Conservation (phyloP, 2,113 vertebrate species). For the Monopterus albus region DNA sequence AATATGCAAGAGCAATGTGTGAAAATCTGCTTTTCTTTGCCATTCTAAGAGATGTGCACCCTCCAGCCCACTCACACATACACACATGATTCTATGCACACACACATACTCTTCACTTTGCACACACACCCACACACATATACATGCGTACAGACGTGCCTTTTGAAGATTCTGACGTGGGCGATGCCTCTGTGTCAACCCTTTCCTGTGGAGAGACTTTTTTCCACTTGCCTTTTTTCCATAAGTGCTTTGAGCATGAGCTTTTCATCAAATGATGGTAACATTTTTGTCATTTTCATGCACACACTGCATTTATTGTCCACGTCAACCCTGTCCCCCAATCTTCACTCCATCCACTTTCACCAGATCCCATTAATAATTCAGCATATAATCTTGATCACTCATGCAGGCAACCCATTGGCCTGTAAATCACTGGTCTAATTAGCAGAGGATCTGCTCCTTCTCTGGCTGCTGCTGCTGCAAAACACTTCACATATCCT, state of each 20-base stretch:
- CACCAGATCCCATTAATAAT: slow-evolving; percentile 44
- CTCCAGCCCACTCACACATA: slow-evolving; percentile 37
- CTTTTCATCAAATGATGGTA: slow-evolving; percentile 40
- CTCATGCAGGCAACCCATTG: slow-evolving; percentile 31
- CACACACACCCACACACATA: slow-evolving; percentile 43
- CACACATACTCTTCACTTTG: slow-evolving; percentile 21
- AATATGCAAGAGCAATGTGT: slow-evolving; percentile 16
- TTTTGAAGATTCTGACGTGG: slow-evolving; percentile 75
- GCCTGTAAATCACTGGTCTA: slow-evolving; percentile 51
- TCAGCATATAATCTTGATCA: slow-evolving; percentile 42
- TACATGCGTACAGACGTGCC: slow-evolving; percentile 46
- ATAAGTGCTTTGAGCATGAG: slow-evolving; percentile 55
- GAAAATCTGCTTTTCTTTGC: slow-evolving; percentile 40
- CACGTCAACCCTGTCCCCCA: not conserved
- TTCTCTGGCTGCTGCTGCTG: slow-evolving; percentile 13
- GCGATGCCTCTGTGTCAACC: slow-evolving; percentile 76
- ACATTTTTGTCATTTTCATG: slow-evolving; percentile 14
- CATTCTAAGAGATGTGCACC: slow-evolving; percentile 35
- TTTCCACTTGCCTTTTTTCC: slow-evolving; percentile 82
- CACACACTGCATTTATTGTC: slow-evolving; percentile 15
- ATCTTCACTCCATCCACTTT: slow-evolving; percentile 2
- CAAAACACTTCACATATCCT: slow-evolving; percentile 31
- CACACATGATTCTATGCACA: slow-evolving; percentile 30
- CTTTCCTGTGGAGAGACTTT: slow-evolving; percentile 85
- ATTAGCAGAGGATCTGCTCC: slow-evolving; percentile 43